A percentile compares a stretch with the other conserved stretches of the same genome.
Evolutionary conservation across 2,797 vertebrate genomes (phyloP).

Genomic region (Alfaro cultratus): DNA sequence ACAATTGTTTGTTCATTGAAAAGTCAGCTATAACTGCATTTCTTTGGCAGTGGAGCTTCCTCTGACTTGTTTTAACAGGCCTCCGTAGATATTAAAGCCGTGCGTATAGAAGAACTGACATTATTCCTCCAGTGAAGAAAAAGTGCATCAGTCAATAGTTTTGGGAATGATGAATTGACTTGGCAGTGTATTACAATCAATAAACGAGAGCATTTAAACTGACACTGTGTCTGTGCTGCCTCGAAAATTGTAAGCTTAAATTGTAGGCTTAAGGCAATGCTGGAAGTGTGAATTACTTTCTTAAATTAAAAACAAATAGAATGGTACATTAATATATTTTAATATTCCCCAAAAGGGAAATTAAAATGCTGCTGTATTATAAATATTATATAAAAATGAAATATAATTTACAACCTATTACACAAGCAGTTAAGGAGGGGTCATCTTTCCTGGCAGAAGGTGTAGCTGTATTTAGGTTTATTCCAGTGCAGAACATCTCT

Average conservation of each 20-base stretch:
- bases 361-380: background rate
- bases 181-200: conserved; percentile 36
- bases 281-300: conserved; percentile 4
- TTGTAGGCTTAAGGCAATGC: conserved; percentile 12
- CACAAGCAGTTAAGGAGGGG: background rate
- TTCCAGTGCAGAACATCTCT: background rate
- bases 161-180: conserved; percentile 47
- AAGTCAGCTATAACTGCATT: background rate
- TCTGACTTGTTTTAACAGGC: background rate
- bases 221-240: conserved; percentile 22
- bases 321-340: background rate
- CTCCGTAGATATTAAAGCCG: conserved; percentile 6
- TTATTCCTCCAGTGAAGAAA: conserved; percentile 15
- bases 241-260: conserved; percentile 20
- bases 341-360: background rate
- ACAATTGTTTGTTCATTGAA: background rate
- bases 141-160: conserved; percentile 43
- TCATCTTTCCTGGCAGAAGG: background rate
- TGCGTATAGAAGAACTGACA: conserved; percentile 17
- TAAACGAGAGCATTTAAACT: conserved; percentile 16
- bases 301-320: conserved; percentile 11
- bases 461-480: background rate
- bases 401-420: background rate
- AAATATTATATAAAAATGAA: background rate
- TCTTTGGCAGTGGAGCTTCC: background rate